Conservation (phyloP, 2,888 invertebrate species). For the Serripes groenlandicus region DNA sequence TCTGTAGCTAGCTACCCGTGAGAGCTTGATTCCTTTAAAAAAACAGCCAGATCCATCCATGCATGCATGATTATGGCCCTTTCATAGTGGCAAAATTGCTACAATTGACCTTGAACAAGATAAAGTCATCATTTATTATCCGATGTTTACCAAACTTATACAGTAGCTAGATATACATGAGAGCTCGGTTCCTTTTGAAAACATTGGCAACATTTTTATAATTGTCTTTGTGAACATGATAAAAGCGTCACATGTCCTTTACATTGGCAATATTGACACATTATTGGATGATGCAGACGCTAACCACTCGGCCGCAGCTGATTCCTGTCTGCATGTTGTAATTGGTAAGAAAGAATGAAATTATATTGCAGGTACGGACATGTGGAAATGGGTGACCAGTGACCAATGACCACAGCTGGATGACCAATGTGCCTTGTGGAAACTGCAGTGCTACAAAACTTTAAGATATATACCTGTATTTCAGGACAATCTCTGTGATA, state of each 20-base stretch:
- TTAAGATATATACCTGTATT: neutral
- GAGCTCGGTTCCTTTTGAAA: no score
- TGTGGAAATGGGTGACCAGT: constrained; percentile 15
- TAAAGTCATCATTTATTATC: no score
- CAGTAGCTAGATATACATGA: no score
- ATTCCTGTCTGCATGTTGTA: neutral
- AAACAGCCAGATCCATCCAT: no score
- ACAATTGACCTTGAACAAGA: no score
- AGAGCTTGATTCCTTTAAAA: no score
- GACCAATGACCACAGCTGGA: neutral
- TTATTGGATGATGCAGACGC: no score
- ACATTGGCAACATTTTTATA: neutral
- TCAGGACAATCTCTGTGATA: neutral
- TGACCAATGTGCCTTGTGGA: neutral
- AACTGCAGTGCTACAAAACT: neutral
- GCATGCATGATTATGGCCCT: no score
- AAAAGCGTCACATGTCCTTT: neutral
- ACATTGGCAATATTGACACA: neutral
- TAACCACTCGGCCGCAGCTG: no score
- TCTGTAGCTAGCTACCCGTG: no score
- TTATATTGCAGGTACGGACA: constrained; percentile 2
- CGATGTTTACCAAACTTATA: no score
- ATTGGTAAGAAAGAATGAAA: neutral
- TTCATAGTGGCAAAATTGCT: no score
- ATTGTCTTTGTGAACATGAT: neutral